phyloP scores from a whole-genome alignment of 1,140 invertebrate species.

The Nebria ingens region DNA sequence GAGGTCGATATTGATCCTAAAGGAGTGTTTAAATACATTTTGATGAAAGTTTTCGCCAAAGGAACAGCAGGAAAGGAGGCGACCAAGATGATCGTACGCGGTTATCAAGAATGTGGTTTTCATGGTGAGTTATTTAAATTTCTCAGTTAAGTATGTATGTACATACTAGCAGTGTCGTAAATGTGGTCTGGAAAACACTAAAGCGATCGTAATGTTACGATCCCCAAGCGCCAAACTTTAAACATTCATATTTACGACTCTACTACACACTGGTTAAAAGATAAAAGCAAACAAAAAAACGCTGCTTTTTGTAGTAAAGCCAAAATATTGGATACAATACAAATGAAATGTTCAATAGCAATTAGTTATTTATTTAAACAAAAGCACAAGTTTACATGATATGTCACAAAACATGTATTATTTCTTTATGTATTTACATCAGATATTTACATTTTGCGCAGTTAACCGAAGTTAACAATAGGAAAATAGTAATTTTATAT shows the following conservation, averaged over 20 bases:
- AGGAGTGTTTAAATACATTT: constrained; percentile 80
- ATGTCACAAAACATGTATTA: neutral
- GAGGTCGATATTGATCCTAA: constrained; percentile 70
- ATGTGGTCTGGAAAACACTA: too few relatives aligned
- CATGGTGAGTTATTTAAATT: constrained; percentile 50
- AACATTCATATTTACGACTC: too few relatives aligned
- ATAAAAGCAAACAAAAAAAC: too few relatives aligned
- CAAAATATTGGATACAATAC: neutral
- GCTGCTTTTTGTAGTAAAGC: too few relatives aligned
- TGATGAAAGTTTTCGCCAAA: constrained; percentile 55
- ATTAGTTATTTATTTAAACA: constrained; percentile 2
- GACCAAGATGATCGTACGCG: constrained; percentile 60
- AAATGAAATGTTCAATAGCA: neutral
- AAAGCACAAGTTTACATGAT: neutral
- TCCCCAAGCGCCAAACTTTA: too few relatives aligned
- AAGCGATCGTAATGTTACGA: too few relatives aligned
- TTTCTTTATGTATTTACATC: neutral
- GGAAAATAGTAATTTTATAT: neutral
- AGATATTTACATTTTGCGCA: neutral
- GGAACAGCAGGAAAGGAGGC: constrained; percentile 31
- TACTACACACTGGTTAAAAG: too few relatives aligned
- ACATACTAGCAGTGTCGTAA: too few relatives aligned
- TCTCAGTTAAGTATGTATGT: too few relatives aligned
- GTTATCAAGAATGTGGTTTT: constrained; percentile 55
- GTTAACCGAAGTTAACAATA: too few relatives aligned